Percentiles rank a stretch among this genome's conserved stretches.
Evolutionary conservation across 2,888 invertebrate genomes (phyloP).

Genomic region (Amorpha juglandis): DNA sequence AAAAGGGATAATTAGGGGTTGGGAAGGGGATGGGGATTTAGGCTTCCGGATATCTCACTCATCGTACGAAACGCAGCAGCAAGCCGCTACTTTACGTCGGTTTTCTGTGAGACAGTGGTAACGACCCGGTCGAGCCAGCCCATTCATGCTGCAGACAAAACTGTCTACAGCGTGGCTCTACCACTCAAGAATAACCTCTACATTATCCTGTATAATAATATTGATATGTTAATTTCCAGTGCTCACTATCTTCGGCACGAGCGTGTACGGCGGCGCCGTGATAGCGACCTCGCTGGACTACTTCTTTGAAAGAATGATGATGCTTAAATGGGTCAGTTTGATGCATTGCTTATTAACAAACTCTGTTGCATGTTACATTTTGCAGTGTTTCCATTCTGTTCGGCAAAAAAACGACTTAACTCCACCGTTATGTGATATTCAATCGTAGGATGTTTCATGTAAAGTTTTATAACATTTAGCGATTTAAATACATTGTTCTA

Average conservation of each 20-base stretch:
- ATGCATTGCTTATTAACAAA: constrained; percentile 9
- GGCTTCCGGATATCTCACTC: too few relatives aligned
- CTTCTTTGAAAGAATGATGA: constrained; percentile 88
- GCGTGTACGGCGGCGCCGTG: constrained; percentile 90
- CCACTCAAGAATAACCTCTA: too few relatives aligned
- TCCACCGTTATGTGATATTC: neutral
- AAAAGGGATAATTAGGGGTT: too few relatives aligned
- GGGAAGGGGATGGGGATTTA: too few relatives aligned
- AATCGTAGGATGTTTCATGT: neutral
- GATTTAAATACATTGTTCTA: neutral
- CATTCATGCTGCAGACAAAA: too few relatives aligned
- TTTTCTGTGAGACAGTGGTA: too few relatives aligned
- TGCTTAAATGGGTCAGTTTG: constrained; percentile 86
- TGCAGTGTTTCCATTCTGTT: neutral
- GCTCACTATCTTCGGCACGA: constrained; percentile 89
- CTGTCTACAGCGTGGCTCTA: too few relatives aligned
- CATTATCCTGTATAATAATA: neutral
- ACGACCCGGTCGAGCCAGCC: too few relatives aligned
- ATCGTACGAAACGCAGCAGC: too few relatives aligned
- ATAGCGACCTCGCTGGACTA: constrained; percentile 89
- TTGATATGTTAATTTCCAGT: constrained; percentile 60
- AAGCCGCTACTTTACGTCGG: too few relatives aligned
- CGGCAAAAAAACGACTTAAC: neutral
- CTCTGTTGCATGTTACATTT: constrained; percentile 5
- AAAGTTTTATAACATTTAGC: neutral